Percentiles rank a stretch among this genome's conserved stretches.
Conservation (phyloP, 2,113 vertebrate species). For the Trichechus manatus region DNA sequence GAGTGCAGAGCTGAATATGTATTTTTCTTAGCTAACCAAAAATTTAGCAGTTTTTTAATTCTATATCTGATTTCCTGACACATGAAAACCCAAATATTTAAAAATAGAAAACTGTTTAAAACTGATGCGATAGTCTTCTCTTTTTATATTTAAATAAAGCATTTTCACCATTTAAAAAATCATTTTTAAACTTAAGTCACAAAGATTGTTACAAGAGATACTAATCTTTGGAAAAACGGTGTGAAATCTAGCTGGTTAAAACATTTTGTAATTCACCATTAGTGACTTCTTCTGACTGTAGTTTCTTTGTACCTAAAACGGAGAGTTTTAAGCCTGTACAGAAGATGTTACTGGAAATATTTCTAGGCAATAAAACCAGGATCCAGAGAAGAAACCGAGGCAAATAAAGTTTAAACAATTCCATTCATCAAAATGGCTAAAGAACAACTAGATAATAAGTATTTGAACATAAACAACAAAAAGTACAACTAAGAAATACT, state of each 20-base stretch:
- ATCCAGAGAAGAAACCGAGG: background rate
- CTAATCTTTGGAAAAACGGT: constrained; percentile 19
- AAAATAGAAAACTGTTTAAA: constrained; percentile 17
- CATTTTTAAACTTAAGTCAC: constrained; percentile 20
- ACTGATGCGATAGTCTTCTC: background rate
- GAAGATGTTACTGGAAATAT: background rate
- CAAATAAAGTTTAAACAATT: constrained; percentile 5
- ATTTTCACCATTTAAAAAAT: constrained; percentile 15
- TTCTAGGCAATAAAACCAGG: background rate
- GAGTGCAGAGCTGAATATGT: background rate
- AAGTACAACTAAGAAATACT: background rate
- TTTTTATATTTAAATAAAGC: constrained; percentile 22
- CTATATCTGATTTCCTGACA: background rate
- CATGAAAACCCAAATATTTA: constrained; percentile 14
- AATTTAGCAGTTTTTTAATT: constrained; percentile 28
- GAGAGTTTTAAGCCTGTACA: background rate
- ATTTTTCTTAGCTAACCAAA: constrained; percentile 22
- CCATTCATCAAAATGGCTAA: background rate
- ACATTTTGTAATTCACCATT: constrained; percentile 37
- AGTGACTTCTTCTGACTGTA: background rate
- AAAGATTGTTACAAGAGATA: background rate
- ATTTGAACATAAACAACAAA: constrained; percentile 7
- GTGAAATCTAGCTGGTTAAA: constrained; percentile 16
- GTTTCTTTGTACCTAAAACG: background rate
- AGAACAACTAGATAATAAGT: background rate